Evolutionary conservation across 2,797 vertebrate species (phyloP), one percentile per base, ranked within the genome.

Genomic region (Atherinosoma microstoma): DNA sequence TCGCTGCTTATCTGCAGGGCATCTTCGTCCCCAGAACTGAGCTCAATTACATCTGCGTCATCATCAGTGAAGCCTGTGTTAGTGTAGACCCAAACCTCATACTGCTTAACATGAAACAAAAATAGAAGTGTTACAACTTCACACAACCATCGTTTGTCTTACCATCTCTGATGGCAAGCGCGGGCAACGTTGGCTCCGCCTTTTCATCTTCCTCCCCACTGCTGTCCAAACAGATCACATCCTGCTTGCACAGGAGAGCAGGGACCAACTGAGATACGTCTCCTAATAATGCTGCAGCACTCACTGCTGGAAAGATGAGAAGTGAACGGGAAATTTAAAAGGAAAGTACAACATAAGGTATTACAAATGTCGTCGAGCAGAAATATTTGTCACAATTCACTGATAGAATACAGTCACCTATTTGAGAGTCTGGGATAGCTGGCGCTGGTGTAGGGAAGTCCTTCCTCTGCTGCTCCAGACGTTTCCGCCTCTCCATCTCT

Each of bases 181-280:
- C 58, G 4, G 92, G 88, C 49, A 91, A 81, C 29, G 34, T 76
- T 6, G 78, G 63, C 24, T 91, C 89, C 0, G 47, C 63, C 56
- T 89, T 89, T 67, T 98, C 97, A 18, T 97, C 97, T 83, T 99
- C 97, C 47, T 94, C 94, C 20, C 93, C 94, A 11, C 94, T 95
- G 83, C 97, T 99, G 89, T 99, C 98, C 83, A 99, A 92, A 86
- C 98, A 99, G 89, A 99, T 99, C 59, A 99, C 95, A 87, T 99
- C 98, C 83, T 97, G 95, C 90, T 95, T 94, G 83, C 91, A 78
- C 20, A 95, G 95, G 71, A 95, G 94, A 64, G 78, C 85, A 0
- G 92, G 88, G 61, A 95, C 93, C 75, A 96, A 90, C 67, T 96
- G 96, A 82, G 95, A 93, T 20, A 95, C 94, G 75, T 97, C 96